These are phyloP conservation scores for Chymomyza costata DNA, from an alignment of 1,140 invertebrate genomes.

Conservation along the genomic window DNA sequence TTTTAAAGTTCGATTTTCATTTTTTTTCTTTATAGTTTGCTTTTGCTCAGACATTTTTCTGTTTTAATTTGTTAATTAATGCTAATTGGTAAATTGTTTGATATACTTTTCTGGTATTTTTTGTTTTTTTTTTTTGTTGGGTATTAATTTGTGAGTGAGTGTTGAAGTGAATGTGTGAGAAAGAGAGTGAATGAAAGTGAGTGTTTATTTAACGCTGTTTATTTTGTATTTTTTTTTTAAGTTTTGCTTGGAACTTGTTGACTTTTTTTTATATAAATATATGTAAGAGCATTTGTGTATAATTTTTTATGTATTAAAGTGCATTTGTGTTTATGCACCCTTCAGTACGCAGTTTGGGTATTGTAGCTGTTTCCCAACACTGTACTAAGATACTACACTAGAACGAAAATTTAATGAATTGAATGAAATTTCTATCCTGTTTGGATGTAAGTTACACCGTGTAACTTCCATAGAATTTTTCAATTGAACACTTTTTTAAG, in stretches of 20 bases:
- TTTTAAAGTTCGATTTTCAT: conserved; percentile 19
- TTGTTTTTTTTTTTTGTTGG: no score
- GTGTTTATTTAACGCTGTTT: no score
- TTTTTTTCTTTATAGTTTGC: conserved; percentile 44
- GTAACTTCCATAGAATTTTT: no score
- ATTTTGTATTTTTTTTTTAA: no score
- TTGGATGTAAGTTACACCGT: no score
- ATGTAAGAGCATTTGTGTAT: no score
- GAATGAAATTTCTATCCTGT: no score
- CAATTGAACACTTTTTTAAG: no score
- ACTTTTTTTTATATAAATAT: conserved; percentile 20
- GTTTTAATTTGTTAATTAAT: conserved; percentile 45
- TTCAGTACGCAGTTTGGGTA: no score
- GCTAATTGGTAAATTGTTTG: conserved; percentile 61
- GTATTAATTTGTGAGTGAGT: conserved; percentile 11
- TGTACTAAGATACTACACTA: no score
- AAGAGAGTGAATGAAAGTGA: conserved; percentile 18
- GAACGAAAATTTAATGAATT: no score
- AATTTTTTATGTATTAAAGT: not conserved
- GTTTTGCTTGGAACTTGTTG: conserved; percentile 59
- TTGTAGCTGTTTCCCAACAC: no score
- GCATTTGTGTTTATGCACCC: not conserved
- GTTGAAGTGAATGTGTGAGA: conserved; percentile 20
- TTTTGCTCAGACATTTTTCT: conserved; percentile 59
- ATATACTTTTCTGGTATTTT: conserved; percentile 45